These are phyloP conservation scores for Avahi laniger DNA, from an alignment of 2,797 vertebrate species.

Conservation along the genomic window DNA sequence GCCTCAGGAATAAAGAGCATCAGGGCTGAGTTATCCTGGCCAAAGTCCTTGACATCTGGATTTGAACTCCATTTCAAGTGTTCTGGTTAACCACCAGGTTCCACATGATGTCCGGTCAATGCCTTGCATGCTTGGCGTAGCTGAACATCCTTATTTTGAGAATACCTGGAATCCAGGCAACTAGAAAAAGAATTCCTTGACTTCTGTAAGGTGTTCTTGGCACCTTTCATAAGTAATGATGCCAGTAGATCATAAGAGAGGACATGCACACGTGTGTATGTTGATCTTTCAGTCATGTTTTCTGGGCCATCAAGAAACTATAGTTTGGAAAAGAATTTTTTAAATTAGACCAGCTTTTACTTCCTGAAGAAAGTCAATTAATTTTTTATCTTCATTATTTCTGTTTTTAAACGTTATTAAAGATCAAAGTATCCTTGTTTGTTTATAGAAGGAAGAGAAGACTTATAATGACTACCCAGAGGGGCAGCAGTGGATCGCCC, in stretches of 20 bases:
- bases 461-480: neutral
- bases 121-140: neutral
- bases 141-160: neutral
- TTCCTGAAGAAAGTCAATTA: neutral
- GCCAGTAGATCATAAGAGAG: neutral
- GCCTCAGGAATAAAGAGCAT: neutral
- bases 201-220: conserved; percentile 29
- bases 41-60: conserved; percentile 21
- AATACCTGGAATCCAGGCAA: conserved; percentile 48
- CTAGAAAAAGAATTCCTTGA: neutral
- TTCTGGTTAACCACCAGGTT: conserved; percentile 41
- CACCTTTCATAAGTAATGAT: neutral
- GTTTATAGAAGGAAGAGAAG: neutral
- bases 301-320: neutral
- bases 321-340: neutral
- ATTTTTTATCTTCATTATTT: neutral
- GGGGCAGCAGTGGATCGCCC: neutral
- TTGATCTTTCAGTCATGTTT: neutral
- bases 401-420: neutral
- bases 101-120: neutral
- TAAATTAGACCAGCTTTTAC: neutral
- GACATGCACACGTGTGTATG: neutral
- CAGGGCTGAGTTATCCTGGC: neutral
- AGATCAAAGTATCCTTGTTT: neutral
- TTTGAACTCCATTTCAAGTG: neutral